Percentiles rank a stretch among this genome's conserved stretches.
Conservation (phyloP, 1,140 invertebrate genomes). For the Triops longicaudatus region DNA sequence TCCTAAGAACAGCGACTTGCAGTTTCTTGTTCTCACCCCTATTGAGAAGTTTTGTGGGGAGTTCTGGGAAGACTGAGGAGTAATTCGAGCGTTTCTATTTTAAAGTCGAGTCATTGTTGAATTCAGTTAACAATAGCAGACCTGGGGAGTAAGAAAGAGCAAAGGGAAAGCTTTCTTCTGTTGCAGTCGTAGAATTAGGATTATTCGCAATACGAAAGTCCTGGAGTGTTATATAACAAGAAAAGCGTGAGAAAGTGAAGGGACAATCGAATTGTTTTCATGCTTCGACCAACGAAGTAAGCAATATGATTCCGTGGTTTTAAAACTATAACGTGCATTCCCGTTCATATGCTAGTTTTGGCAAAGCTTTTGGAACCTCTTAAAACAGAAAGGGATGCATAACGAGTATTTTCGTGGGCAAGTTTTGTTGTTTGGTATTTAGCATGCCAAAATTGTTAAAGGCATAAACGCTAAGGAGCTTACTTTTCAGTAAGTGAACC, state of each 20-base stretch:
- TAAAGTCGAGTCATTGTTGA: constrained; percentile 8
- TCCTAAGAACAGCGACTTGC: background rate
- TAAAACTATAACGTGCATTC: too few relatives aligned
- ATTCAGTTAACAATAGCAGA: background rate
- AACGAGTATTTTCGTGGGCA: too few relatives aligned
- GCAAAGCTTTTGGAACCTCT: too few relatives aligned
- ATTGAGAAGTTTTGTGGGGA: background rate
- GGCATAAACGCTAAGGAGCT: background rate
- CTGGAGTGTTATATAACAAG: background rate
- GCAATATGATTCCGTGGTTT: too few relatives aligned
- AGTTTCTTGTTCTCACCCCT: background rate
- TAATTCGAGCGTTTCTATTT: background rate
- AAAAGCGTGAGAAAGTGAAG: background rate
- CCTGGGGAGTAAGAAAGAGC: background rate
- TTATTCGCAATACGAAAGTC: background rate
- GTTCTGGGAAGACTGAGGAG: background rate
- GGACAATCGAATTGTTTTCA: too few relatives aligned
- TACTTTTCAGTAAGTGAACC: background rate
- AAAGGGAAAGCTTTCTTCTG: background rate
- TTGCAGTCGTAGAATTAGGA: background rate
- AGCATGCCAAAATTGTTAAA: background rate
- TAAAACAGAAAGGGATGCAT: too few relatives aligned
- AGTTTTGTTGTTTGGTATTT: background rate
- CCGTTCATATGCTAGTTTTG: too few relatives aligned
- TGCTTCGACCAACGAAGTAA: too few relatives aligned